These are phyloP conservation scores for Chrysina gloriosa DNA, from an alignment of 2,888 invertebrate species.

Conservation along the genomic window DNA sequence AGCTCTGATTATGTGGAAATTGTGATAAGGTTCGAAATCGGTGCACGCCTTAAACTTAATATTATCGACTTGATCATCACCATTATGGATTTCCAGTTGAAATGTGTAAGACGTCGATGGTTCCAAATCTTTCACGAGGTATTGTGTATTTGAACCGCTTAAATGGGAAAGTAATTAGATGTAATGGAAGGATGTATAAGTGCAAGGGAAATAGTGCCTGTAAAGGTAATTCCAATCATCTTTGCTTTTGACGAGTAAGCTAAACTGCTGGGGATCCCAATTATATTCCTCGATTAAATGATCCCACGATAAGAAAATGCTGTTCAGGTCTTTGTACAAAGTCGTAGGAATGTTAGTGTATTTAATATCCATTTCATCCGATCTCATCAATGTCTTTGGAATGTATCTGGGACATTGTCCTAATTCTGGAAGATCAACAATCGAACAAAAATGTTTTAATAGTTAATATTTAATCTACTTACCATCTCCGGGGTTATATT, in stretches of 20 bases:
- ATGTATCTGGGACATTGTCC: too few relatives aligned
- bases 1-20: slow-evolving; percentile 58
- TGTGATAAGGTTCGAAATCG: slow-evolving; percentile 55
- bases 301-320: slow-evolving; percentile 52
- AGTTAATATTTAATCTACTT: too few relatives aligned
- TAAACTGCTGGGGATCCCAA: slow-evolving; percentile 39
- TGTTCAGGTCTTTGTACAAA: slow-evolving; percentile 45
- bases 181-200: neutral
- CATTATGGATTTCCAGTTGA: slow-evolving; percentile 60
- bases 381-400: too few relatives aligned
- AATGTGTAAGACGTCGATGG: slow-evolving; percentile 68
- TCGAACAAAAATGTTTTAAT: too few relatives aligned
- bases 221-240: slow-evolving; percentile 54
- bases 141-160: slow-evolving; percentile 66
- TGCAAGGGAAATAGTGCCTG: too few relatives aligned
- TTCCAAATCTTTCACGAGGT: slow-evolving; percentile 65
- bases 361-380: slow-evolving; percentile 44
- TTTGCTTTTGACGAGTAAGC: slow-evolving; percentile 52
- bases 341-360: slow-evolving; percentile 46
- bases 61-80: slow-evolving; percentile 58
- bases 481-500: too few relatives aligned
- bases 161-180: slow-evolving; percentile 46
- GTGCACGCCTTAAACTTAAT: slow-evolving; percentile 58
- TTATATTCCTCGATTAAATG: slow-evolving; percentile 44
- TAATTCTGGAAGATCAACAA: too few relatives aligned